Percentiles rank a stretch among this genome's conserved stretches.
phyloP scores from a whole-genome alignment of 2,888 invertebrate genomes.

The Cyaniris semiargus region DNA sequence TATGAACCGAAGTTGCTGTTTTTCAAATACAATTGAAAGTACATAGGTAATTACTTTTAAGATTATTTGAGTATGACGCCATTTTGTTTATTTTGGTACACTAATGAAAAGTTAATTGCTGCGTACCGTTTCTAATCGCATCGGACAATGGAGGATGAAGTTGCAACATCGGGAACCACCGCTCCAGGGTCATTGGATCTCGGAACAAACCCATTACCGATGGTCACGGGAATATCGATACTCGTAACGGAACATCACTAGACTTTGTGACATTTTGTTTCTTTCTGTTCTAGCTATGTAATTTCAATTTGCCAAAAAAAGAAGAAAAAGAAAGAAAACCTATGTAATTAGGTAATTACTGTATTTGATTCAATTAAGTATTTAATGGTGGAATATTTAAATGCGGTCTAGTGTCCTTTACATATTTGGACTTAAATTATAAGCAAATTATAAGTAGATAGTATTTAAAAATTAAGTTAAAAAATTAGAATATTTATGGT shows the following conservation, averaged over 20 bases:
- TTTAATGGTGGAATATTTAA: too few relatives aligned
- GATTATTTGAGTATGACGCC: neutral
- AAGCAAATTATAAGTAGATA: too few relatives aligned
- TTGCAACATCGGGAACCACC: conserved; percentile 12
- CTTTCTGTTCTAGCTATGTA: too few relatives aligned
- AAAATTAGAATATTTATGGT: too few relatives aligned
- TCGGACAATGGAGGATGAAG: conserved; percentile 13
- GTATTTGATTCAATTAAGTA: too few relatives aligned
- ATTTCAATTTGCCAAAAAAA: too few relatives aligned
- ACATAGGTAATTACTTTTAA: neutral
- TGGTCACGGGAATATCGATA: conserved; percentile 10
- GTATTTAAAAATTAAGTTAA: too few relatives aligned
- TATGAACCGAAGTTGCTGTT: neutral
- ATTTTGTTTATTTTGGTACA: conserved; percentile 1
- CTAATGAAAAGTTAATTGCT: conserved; percentile 2
- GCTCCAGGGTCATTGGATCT: conserved; percentile 14
- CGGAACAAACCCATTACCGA: conserved; percentile 15
- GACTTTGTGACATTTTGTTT: neutral
- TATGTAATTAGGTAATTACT: too few relatives aligned
- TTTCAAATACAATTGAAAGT: neutral
- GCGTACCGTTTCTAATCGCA: conserved; percentile 18
- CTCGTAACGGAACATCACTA: neutral
- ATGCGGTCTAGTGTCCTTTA: too few relatives aligned
- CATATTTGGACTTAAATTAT: too few relatives aligned
- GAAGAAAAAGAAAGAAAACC: too few relatives aligned